These are phyloP conservation scores for Oreohelix idahoensis DNA, from an alignment of 1,140 invertebrate species.

Conservation along the genomic window DNA sequence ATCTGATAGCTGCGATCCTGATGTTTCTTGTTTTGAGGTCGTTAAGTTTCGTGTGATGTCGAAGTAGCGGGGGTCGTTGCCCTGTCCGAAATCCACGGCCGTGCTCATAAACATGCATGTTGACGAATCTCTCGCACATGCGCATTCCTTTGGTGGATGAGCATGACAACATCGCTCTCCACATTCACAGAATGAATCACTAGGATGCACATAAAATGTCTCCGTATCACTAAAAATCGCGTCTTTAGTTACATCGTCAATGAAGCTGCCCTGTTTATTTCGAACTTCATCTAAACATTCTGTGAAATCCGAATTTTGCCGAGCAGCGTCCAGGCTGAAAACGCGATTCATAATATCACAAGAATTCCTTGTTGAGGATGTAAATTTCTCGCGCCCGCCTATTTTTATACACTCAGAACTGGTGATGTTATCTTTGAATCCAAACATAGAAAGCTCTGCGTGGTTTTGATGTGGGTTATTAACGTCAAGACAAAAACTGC, in stretches of 20 bases:
- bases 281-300: not conserved
- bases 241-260: not conserved
- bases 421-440: not conserved
- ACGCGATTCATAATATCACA: not conserved
- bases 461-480: not conserved
- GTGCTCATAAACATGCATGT: not conserved
- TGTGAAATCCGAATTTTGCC: not conserved
- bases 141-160: not conserved
- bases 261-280: not conserved
- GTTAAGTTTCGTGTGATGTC: not conserved
- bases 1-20: not conserved
- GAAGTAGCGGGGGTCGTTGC: not conserved
- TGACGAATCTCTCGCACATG: not conserved
- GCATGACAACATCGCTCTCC: not conserved
- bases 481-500: not conserved
- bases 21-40: not conserved
- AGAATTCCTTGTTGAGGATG: not conserved
- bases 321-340: not conserved
- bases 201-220: not conserved
- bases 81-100: not conserved
- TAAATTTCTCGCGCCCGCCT: not conserved
- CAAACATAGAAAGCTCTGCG: not conserved
- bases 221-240: not conserved
- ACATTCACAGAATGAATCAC: not conserved
- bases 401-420: not conserved